Evolutionary conservation across 2,797 vertebrate species (phyloP).

Genomic region (Adelosebastes latens): DNA sequence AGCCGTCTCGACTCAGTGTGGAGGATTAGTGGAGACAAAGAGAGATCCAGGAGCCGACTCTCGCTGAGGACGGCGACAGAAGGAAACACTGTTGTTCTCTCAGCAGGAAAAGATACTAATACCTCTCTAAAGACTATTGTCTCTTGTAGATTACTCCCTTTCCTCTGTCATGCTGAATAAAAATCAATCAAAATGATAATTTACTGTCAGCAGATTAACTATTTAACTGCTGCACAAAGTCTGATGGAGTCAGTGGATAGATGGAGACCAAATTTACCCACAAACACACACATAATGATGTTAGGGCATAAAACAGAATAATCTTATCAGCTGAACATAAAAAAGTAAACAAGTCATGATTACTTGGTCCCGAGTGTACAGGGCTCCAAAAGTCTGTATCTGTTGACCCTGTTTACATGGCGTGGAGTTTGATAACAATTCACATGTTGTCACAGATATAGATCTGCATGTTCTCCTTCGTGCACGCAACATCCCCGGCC

Average conservation of each 20-base stretch:
- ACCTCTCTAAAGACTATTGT: conserved; percentile 52
- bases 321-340: background rate
- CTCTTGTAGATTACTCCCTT: conserved; percentile 44
- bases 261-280: background rate
- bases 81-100: conserved; percentile 52
- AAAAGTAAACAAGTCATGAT: background rate
- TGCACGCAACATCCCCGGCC: conserved; percentile 17
- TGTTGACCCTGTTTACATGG: conserved; percentile 8
- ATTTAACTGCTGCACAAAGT: conserved; percentile 33
- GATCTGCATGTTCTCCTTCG: conserved; percentile 23
- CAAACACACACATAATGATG: background rate
- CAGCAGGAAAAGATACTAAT: conserved; percentile 61
- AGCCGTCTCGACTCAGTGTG: conserved; percentile 25
- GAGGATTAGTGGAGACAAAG: conserved; percentile 74
- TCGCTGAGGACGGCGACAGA: conserved; percentile 32
- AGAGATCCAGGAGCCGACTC: conserved; percentile 34
- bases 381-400: background rate
- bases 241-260: background rate
- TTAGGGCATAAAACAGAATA: background rate
- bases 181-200: conserved; percentile 22
- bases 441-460: conserved; percentile 41
- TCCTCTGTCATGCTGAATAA: conserved; percentile 39
- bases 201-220: conserved; percentile 42
- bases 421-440: conserved; percentile 6
- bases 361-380: background rate